Evolutionary conservation across 2,888 invertebrate species (phyloP).

Genomic region (Drosophila basisetae): DNA sequence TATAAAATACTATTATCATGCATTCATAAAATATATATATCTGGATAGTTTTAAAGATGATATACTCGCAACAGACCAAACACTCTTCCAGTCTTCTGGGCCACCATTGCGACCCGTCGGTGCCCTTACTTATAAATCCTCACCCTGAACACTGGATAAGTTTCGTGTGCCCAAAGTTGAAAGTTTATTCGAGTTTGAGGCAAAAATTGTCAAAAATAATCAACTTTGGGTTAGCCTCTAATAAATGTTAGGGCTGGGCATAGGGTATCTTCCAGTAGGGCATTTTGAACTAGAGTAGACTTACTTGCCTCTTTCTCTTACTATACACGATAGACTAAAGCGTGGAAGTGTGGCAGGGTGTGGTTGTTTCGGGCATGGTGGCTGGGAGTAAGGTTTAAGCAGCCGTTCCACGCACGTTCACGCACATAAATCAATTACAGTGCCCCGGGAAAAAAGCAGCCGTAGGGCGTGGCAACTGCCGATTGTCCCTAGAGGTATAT

Average conservation of each 20-base stretch:
- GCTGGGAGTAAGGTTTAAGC: slow-evolving; percentile 50
- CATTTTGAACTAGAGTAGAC: slow-evolving; percentile 19
- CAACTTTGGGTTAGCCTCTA: neutral
- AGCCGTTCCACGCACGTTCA: slow-evolving; percentile 74
- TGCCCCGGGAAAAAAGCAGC: slow-evolving; percentile 40
- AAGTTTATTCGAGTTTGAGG: neutral
- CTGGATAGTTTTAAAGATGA: neutral
- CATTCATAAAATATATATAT: neutral
- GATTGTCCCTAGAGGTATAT: slow-evolving; percentile 33
- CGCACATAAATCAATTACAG: slow-evolving; percentile 77
- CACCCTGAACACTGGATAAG: neutral
- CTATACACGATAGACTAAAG: slow-evolving; percentile 1
- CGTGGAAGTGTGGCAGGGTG: neutral
- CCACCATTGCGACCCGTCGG: neutral
- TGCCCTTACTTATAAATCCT: neutral
- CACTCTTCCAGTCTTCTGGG: neutral
- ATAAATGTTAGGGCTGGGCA: neutral
- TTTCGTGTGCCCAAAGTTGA: neutral
- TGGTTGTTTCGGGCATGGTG: neutral
- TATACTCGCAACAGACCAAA: neutral
- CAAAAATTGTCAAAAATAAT: neutral
- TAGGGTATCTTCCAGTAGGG: neutral
- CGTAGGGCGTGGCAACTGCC: slow-evolving; percentile 35
- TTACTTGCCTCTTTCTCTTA: slow-evolving; percentile 9
- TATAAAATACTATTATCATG: neutral